Conservation (phyloP, 2,888 invertebrate genomes). For the Ganaspis brasiliensis region DNA sequence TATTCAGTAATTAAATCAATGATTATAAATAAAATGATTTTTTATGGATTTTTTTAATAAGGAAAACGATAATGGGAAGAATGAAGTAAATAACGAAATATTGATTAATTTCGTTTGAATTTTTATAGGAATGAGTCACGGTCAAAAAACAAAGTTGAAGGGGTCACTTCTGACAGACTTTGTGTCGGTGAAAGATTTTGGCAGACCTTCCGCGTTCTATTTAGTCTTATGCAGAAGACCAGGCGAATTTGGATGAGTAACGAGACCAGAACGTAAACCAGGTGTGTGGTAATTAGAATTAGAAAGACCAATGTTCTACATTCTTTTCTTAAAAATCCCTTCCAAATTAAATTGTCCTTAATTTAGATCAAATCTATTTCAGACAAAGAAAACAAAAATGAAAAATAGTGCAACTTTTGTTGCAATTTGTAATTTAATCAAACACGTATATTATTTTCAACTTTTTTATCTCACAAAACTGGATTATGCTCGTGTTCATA, state of each 20-base stretch:
- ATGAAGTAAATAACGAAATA: not conserved
- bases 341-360: constrained; percentile 6
- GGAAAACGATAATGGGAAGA: not conserved
- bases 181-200: constrained; percentile 61
- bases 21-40: too few relatives aligned
- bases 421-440: too few relatives aligned
- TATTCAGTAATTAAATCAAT: too few relatives aligned
- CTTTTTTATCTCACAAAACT: too few relatives aligned
- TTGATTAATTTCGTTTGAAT: not conserved
- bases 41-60: too few relatives aligned
- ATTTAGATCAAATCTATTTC: not conserved
- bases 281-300: constrained; percentile 49
- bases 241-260: constrained; percentile 57
- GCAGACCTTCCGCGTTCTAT: constrained; percentile 68
- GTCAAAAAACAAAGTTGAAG: constrained; percentile 50
- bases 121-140: constrained; percentile 49
- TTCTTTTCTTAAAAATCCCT: constrained; percentile 32
- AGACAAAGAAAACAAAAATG: too few relatives aligned
- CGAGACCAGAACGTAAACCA: constrained; percentile 55
- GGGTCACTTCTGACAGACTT: constrained; percentile 55
- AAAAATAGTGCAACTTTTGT: too few relatives aligned
- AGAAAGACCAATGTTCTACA: constrained; percentile 39
- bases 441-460: too few relatives aligned
- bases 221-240: constrained; percentile 54
- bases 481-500: too few relatives aligned